These are phyloP conservation scores for Hydrochoerus hydrochaeris DNA, from an alignment of 2,113 vertebrate species.

Conservation along the genomic window DNA sequence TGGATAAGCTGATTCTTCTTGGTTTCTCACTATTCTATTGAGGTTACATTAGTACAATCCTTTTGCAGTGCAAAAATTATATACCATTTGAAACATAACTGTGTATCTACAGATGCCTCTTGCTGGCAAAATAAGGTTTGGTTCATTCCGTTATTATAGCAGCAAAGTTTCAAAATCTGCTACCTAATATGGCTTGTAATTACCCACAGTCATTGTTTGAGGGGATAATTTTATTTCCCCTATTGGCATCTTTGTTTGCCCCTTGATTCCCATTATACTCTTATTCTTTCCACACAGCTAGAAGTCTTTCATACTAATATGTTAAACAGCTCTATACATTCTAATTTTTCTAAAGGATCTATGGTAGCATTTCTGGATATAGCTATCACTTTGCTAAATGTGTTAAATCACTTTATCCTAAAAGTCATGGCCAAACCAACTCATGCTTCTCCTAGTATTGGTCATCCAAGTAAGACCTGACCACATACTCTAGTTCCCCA, in stretches of 20 bases:
- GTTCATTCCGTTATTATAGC: not conserved
- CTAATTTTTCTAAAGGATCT: not conserved
- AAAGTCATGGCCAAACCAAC: not conserved
- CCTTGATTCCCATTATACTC: not conserved
- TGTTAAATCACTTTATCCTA: not conserved
- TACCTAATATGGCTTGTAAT: not conserved
- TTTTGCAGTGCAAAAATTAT: not conserved
- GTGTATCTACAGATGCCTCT: not conserved
- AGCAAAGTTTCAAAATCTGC: not conserved
- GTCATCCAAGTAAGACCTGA: not conserved
- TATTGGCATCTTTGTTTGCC: not conserved
- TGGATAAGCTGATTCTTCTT: not conserved
- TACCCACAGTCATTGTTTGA: not conserved
- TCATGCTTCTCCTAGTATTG: not conserved
- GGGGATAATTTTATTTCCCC: not conserved
- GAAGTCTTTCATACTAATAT: not conserved
- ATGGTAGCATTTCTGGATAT: not conserved
- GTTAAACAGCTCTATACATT: not conserved
- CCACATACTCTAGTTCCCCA: not conserved
- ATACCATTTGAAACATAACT: conserved; percentile 3
- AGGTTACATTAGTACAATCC: not conserved
- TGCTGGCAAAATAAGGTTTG: not conserved
- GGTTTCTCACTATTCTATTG: not conserved
- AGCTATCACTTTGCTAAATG: conserved; percentile 1
- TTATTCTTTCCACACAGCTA: conserved; percentile 21